Evolutionary conservation across 2,797 vertebrate species (phyloP), one percentile per base, ranked within the genome.

Genomic region (Aplochiton taeniatus): DNA sequence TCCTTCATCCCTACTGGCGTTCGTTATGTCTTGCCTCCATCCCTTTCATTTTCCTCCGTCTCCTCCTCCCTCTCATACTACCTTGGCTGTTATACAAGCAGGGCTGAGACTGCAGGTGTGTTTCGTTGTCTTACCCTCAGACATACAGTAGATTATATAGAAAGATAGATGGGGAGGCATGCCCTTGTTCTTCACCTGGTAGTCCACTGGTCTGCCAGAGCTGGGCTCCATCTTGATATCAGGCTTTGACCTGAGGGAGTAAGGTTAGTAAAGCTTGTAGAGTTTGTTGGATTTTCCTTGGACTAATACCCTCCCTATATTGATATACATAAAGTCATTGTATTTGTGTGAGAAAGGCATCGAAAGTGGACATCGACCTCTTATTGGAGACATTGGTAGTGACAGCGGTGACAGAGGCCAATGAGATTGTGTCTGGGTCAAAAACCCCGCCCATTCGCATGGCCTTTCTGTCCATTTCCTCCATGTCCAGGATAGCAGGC

Each of bases 351-450:
- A 13, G 12, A 9, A 63, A 45, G 4, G 13, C 4, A 4, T 48
- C 45, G 12, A 45, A 43, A 47, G 31, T 46, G 11, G n/a, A 18
- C 45, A 20, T 68, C 81, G 72, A 98, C 97, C 96, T 95, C 78
- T 99, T 99, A 57, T 99, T 99, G 31, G 97, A 99, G 79, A 99
- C 93, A 0, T 99, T 96, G 75, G 95, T 98, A 80, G 96, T 98
- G 75, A 98, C 94, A 0, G 96, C 96, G 0, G 97, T 99, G 87
- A 98, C 93, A 0, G 97, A 99, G 18, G 97, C 96, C 83, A 98
- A 83, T 16, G 96, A 98, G 78, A 98, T 85, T 0, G 93, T 87
- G 81, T 99, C 97, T 0, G 96, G 94, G 63, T 98, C 96, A 75
- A 96, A 68, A 0, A 88, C 87, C 0, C 92, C 90, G 0, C 90